phyloP scores from a whole-genome alignment of 2,113 vertebrate genomes.

The Ellobius talpinus region DNA sequence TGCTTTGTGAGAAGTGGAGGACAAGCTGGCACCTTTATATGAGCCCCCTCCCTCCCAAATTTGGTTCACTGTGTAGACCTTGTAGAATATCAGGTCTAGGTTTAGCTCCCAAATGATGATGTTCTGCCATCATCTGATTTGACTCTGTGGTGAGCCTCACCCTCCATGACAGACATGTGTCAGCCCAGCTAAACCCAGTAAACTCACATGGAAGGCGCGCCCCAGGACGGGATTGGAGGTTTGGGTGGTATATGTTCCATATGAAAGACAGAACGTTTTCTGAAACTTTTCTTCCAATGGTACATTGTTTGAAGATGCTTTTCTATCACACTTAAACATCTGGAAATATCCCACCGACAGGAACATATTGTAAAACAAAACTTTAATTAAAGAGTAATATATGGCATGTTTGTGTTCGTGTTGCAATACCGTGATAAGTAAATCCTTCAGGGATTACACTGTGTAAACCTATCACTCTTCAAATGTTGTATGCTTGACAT shows the following conservation, averaged over 20 bases:
- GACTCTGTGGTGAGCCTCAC: not conserved
- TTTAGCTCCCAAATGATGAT: not conserved
- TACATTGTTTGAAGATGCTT: conserved; percentile 10
- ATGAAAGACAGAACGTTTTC: not conserved
- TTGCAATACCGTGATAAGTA: conserved; percentile 51
- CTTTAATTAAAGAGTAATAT: conserved; percentile 75
- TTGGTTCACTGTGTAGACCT: not conserved
- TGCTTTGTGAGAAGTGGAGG: not conserved
- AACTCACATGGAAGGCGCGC: not conserved
- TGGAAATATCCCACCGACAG: conserved; percentile 54
- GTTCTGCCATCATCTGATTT: not conserved
- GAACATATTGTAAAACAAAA: conserved; percentile 66
- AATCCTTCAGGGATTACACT: not conserved
- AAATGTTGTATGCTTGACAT: conserved; percentile 35
- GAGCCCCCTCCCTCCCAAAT: not conserved
- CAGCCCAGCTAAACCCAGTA: not conserved
- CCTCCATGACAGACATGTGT: fast-evolving
- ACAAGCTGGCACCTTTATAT: fast-evolving
- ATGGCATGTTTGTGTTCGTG: conserved; percentile 61
- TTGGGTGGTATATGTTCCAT: not conserved
- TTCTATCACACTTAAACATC: conserved; percentile 60
- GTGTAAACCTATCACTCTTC: conserved; percentile 44
- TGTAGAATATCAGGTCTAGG: not conserved
- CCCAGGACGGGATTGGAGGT: not conserved
- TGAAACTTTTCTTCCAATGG: not conserved